Evolutionary conservation across 2,113 vertebrate species (phyloP).

Genomic region (Cyprinodon variegatus): DNA sequence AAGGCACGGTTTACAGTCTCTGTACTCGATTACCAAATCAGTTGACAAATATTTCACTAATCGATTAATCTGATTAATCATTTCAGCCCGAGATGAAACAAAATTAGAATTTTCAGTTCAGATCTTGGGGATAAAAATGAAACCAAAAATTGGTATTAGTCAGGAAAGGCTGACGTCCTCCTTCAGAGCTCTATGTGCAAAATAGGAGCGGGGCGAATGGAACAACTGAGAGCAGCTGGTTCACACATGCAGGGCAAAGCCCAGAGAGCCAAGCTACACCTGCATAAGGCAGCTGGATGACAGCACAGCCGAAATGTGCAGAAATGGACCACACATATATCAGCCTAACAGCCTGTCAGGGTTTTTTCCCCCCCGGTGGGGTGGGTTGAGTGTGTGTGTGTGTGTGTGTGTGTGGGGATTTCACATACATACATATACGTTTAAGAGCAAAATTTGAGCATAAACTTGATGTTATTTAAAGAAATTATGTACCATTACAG

Average conservation of each 20-base stretch:
- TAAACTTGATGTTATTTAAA: no score
- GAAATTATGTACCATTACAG: no score
- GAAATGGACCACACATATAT: not conserved
- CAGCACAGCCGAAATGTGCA: not conserved
- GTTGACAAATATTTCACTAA: no score
- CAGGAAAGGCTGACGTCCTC: not conserved
- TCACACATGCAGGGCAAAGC: constrained; percentile 12
- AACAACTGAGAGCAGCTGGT: constrained; percentile 28
- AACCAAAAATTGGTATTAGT: not conserved
- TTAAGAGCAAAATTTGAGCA: not conserved
- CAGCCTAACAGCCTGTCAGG: not conserved
- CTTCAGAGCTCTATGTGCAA: not conserved
- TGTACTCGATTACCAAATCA: no score
- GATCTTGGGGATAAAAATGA: not conserved
- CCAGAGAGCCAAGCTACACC: constrained; percentile 17
- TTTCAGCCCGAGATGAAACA: no score
- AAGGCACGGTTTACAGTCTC: no score
- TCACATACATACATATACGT: no score
- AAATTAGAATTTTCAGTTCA: no score
- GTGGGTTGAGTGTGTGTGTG: no score
- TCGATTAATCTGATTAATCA: no score
- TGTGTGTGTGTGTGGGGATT: no score
- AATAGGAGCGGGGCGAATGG: not conserved
- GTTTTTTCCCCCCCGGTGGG: not conserved
- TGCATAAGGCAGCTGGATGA: constrained; percentile 26